Percentiles rank a stretch among this genome's conserved stretches.
phyloP scores from a whole-genome alignment of 2,113 vertebrate species.

The Pelmatolapia mariae region DNA sequence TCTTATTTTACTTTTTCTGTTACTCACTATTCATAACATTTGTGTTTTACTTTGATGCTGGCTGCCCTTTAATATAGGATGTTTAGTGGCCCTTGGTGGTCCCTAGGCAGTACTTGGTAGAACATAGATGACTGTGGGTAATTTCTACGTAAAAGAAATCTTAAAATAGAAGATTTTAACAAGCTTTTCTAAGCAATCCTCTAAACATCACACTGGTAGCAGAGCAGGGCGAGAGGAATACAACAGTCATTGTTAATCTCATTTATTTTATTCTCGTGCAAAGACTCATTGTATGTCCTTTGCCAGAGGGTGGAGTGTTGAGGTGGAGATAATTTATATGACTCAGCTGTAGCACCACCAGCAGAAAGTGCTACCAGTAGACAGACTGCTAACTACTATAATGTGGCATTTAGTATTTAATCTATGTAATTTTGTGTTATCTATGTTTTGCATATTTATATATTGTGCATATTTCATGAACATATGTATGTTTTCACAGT shows the following conservation, averaged over 20 bases:
- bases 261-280: neutral
- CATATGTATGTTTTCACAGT: neutral
- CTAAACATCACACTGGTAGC: neutral
- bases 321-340: slow-evolving; percentile 14
- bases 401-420: neutral
- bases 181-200: neutral
- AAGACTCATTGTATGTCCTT: neutral
- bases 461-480: neutral
- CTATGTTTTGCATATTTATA: neutral
- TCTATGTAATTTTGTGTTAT: neutral
- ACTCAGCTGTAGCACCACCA: slow-evolving; percentile 16
- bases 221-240: neutral
- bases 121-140: neutral
- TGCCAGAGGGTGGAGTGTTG: slow-evolving; percentile 15
- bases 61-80: slow-evolving; percentile 22
- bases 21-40: slow-evolving; percentile 29
- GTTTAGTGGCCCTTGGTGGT: neutral
- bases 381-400: neutral
- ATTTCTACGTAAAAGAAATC: neutral
- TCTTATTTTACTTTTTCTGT: neutral
- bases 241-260: neutral
- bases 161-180: neutral
- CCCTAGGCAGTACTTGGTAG: neutral
- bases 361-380: slow-evolving; percentile 9
- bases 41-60: slow-evolving; percentile 38